Evolutionary conservation across 37 sponge, comb jelly and placozoan species (phyloP).

Genomic region (Aphrocallistes beatrix): DNA sequence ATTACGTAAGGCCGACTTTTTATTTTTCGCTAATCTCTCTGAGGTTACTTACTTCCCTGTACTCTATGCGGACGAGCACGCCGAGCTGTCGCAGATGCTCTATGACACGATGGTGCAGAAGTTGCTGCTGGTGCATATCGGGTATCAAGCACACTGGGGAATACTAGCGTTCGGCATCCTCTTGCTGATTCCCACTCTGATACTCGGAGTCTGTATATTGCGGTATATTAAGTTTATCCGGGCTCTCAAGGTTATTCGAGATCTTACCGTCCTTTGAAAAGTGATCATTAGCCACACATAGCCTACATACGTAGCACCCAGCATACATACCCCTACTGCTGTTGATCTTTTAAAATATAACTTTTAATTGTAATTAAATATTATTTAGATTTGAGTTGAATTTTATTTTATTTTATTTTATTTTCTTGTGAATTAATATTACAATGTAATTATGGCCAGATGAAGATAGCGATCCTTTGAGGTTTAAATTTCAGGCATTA

Average conservation of each 20-base stretch:
- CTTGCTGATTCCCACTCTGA: neutral
- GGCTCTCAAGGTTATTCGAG: neutral
- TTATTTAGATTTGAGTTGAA: too few species aligned
- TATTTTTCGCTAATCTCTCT: neutral
- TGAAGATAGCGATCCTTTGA: too few species aligned
- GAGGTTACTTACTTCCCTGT: neutral
- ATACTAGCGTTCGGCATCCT: neutral
- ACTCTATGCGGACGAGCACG: conserved; percentile 1
- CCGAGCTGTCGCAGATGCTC: neutral
- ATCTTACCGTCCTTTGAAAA: neutral
- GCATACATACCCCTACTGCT: too few species aligned
- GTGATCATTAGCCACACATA: too few species aligned
- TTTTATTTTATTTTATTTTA: too few species aligned
- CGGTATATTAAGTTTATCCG: neutral
- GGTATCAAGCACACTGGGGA: neutral
- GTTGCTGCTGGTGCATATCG: neutral
- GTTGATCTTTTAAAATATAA: too few species aligned
- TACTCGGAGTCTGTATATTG: neutral
- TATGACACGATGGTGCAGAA: neutral
- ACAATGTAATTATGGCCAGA: too few species aligned
- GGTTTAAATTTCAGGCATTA: too few species aligned
- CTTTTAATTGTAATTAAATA: too few species aligned
- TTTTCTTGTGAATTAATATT: too few species aligned
- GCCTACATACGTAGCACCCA: too few species aligned
- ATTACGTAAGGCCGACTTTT: neutral